phyloP scores from a whole-genome alignment of 2,888 invertebrate species.

The Prosopocoilus inquinatus region DNA sequence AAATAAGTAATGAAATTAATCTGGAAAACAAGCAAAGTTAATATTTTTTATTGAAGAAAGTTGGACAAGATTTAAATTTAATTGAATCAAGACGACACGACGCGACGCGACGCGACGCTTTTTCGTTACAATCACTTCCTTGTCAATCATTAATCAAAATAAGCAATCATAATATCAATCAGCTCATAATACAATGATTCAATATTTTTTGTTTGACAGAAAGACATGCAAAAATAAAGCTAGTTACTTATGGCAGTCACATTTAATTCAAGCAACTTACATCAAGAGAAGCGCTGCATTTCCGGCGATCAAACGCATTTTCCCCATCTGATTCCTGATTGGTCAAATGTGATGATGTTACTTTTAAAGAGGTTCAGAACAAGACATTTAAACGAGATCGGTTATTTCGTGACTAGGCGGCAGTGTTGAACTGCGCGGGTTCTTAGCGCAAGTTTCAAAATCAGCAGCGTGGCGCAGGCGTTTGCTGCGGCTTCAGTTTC shows the following conservation, averaged over 20 bases:
- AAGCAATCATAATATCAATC: no score
- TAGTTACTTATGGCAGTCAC: not conserved
- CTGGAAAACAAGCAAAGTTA: no score
- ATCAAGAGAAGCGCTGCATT: not conserved
- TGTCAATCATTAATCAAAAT: no score
- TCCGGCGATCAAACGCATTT: conserved; percentile 6
- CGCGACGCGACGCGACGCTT: no score
- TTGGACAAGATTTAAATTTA: no score
- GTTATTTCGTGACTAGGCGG: conserved; percentile 6
- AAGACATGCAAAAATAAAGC: no score
- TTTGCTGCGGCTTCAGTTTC: conserved; percentile 9
- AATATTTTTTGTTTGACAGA: no score
- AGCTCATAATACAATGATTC: no score
- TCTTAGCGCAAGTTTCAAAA: conserved; percentile 24
- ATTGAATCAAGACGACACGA: no score
- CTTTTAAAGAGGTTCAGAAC: not conserved
- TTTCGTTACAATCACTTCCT: no score
- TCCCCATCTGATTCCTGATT: not conserved
- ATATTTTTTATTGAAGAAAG: no score
- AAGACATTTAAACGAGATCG: not conserved
- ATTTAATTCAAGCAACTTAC: conserved; percentile 7
- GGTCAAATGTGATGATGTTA: not conserved
- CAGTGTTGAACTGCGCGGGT: conserved; percentile 27
- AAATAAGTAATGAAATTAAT: no score
- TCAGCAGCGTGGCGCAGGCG: conserved; percentile 25